These are phyloP conservation scores for Melieria omissa DNA, from an alignment of 2,888 invertebrate species.

Conservation along the genomic window DNA sequence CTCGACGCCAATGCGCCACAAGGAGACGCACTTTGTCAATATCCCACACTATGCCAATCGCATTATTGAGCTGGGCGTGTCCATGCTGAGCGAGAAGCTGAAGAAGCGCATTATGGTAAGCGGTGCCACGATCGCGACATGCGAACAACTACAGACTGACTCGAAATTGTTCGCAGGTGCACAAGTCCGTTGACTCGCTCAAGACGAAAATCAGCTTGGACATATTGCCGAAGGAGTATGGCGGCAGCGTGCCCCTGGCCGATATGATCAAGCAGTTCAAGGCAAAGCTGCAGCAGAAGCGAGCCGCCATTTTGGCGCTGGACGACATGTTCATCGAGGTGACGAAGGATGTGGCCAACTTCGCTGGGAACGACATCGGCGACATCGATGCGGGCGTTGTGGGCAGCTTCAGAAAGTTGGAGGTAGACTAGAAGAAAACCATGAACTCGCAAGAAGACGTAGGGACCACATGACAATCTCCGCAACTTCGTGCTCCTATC, in stretches of 20 bases:
- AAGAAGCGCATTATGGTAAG: constrained; percentile 82
- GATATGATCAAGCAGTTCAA: constrained; percentile 86
- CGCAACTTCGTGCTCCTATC: too few species aligned
- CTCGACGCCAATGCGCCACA: constrained; percentile 91
- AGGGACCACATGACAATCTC: too few species aligned
- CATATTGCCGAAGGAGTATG: constrained; percentile 88
- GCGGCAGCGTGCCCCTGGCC: constrained; percentile 81
- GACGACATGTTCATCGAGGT: constrained; percentile 82
- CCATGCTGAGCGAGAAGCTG: constrained; percentile 85
- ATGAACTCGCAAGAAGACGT: too few species aligned
- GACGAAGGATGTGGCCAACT: constrained; percentile 68
- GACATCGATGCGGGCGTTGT: constrained; percentile 79
- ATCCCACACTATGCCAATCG: constrained; percentile 84
- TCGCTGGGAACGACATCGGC: constrained; percentile 73
- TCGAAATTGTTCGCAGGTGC: constrained; percentile 70
- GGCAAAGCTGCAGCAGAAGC: constrained; percentile 72
- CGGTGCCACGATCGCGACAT: background rate
- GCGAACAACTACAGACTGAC: background rate
- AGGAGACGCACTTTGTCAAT: constrained; percentile 87
- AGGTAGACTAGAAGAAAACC: constrained; percentile 75
- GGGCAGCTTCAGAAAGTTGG: constrained; percentile 85
- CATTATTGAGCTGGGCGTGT: constrained; percentile 84
- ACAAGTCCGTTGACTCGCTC: constrained; percentile 79
- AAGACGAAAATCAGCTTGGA: constrained; percentile 77
- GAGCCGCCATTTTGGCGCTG: constrained; percentile 75